phyloP scores from a whole-genome alignment of 2,113 vertebrate genomes.

The Sula dactylatra region DNA sequence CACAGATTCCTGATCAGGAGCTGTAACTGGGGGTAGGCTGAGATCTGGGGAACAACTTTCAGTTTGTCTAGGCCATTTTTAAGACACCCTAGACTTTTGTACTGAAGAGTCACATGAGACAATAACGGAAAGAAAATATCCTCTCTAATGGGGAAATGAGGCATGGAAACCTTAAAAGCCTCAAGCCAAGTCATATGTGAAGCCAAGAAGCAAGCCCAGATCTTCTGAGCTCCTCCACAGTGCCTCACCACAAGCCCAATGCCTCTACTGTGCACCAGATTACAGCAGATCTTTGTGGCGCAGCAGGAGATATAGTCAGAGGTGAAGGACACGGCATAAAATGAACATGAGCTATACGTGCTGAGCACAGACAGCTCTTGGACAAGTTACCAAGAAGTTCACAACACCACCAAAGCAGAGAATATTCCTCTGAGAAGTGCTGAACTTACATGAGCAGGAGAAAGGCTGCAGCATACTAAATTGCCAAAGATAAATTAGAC shows the following conservation, averaged over 20 bases:
- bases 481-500: slow-evolving; percentile 51
- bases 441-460: background rate
- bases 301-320: background rate
- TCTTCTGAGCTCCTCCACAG: background rate
- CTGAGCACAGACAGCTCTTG: background rate
- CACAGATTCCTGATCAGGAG: background rate
- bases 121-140: background rate
- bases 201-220: background rate
- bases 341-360: background rate
- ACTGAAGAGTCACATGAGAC: background rate
- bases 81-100: background rate
- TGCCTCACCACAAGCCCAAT: background rate
- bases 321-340: background rate
- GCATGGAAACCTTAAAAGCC: background rate
- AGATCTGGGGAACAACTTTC: background rate
- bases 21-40: background rate
- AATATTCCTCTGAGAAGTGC: background rate
- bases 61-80: background rate
- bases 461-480: slow-evolving; percentile 50
- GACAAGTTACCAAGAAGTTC: background rate
- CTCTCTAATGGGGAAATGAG: background rate
- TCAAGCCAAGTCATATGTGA: background rate
- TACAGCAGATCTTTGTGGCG: background rate
- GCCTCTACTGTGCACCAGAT: background rate
- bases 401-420: background rate